Evolutionary conservation across 1,140 invertebrate species (phyloP).

Genomic region (Thrips palmi): DNA sequence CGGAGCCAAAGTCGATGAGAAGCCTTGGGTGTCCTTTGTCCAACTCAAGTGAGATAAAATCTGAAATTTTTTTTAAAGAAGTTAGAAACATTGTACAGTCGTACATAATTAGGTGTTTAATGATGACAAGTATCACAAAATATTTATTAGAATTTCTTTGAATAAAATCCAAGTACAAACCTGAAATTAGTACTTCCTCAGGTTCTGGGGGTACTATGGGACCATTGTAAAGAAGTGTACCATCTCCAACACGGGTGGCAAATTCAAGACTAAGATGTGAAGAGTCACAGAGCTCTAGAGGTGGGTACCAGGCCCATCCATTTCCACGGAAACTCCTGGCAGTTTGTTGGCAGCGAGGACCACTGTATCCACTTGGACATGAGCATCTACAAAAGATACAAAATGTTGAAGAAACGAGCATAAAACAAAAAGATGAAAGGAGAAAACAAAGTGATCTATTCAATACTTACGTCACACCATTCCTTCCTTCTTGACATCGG

Average conservation of each 20-base stretch:
- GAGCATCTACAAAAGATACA: conserved; percentile 53
- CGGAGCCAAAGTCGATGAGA: conserved; percentile 88
- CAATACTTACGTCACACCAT: conserved; percentile 47
- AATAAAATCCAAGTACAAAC: conserved; percentile 18
- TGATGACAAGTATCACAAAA: neutral
- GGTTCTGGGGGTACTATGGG: conserved; percentile 80
- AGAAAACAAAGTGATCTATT: neutral
- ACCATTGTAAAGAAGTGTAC: conserved; percentile 89
- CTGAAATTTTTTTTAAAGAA: conserved; percentile 20
- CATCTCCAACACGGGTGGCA: conserved; percentile 75
- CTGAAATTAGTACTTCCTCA: conserved; percentile 73
- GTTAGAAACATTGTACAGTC: neutral
- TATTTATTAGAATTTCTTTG: neutral
- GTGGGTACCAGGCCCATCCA: conserved; percentile 90
- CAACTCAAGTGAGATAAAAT: conserved; percentile 88
- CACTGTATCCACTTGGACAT: conserved; percentile 80
- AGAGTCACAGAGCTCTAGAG: conserved; percentile 87
- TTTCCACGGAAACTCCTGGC: conserved; percentile 80
- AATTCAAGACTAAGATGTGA: conserved; percentile 92
- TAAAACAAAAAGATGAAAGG: conserved; percentile 1
- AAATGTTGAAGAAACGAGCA: conserved; percentile 8
- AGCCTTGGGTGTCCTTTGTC: conserved; percentile 76
- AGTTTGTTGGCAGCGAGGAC: conserved; percentile 89
- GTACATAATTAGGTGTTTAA: neutral
- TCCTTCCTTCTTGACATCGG: conserved; percentile 73